A percentile compares a stretch with the other conserved stretches of the same genome.
These are phyloP conservation scores for Alces alces DNA, from an alignment of 2,113 vertebrate species.

Conservation along the genomic window DNA sequence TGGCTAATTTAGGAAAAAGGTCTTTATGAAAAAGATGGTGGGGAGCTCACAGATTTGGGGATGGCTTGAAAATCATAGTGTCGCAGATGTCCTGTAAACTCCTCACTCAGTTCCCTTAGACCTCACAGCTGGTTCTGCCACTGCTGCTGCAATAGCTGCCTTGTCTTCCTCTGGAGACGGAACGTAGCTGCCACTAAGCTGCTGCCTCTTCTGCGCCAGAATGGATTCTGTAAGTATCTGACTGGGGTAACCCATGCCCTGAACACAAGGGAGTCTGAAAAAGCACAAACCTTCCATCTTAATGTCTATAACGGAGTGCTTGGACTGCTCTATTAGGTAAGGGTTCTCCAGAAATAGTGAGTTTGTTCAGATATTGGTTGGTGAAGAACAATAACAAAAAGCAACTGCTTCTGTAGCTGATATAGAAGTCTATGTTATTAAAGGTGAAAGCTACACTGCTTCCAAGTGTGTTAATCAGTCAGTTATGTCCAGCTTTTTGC, in stretches of 20 bases:
- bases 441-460: background rate
- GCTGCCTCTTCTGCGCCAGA: background rate
- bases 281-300: background rate
- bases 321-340: background rate
- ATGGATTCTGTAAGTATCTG: background rate
- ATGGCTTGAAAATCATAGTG: background rate
- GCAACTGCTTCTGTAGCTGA: background rate
- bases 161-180: background rate
- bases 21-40: background rate
- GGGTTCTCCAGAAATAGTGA: background rate
- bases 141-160: background rate
- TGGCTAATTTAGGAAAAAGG: background rate
- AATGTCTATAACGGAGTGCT: background rate
- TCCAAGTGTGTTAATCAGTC: background rate
- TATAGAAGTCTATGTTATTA: background rate
- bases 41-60: background rate
- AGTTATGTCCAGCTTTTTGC: background rate
- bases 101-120: background rate
- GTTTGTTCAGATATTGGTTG: background rate
- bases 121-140: background rate
- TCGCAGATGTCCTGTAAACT: background rate
- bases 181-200: background rate
- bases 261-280: background rate
- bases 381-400: background rate
- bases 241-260: background rate